Evolutionary conservation across 2,888 invertebrate genomes (phyloP), one percentile per base, ranked within the genome.

Genomic region (Caenorhabditis angaria): DNA sequence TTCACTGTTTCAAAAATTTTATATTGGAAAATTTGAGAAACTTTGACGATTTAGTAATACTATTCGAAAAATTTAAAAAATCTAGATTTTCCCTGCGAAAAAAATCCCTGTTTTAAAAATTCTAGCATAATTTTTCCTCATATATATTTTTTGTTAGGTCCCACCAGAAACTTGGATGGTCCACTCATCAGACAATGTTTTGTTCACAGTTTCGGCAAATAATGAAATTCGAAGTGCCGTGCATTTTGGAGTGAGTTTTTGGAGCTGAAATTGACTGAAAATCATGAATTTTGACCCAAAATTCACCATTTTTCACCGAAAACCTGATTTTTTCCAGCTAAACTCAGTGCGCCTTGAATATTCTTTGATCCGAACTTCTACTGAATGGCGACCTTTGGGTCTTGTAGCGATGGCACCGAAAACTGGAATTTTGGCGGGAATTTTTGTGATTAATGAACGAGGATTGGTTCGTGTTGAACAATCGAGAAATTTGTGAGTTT

Each of bases 391-490:
- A n/a, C 70, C 76, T 24, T 61, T 81, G 10, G 76, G 75, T 56
- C 67, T 81, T 28, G 70, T 81, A 1, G 70, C 80, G n/a, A 61
- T 73, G 68, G 65, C 71, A 41, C 61, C 57, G 25, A 48, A 57
- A 47, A 56, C 69, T 25, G 60, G 62, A n/a, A 68, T 65, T 28
- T 65, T 81, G 55, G 75, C 79, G 28, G 64, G 75, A 28, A 61
- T 71, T 54, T 75, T 78, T 61, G 58, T 81, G 10, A 71, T 81
- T 54, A 80, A 77, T 55, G 81, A 81, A 63, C 57, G 81, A 20
- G 80, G 80, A 57, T 60, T 81, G 12, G 65, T 77, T 14, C 64
- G 73, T 28, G 59, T 81, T n/a, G 65, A 71, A 70, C 79, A 79
- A 63, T 61, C 68, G 24, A 28, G 2, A 24, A 25, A 55, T 22